Evolutionary conservation across 2,797 vertebrate genomes (phyloP).

Genomic region (Myripristis jacobus): DNA sequence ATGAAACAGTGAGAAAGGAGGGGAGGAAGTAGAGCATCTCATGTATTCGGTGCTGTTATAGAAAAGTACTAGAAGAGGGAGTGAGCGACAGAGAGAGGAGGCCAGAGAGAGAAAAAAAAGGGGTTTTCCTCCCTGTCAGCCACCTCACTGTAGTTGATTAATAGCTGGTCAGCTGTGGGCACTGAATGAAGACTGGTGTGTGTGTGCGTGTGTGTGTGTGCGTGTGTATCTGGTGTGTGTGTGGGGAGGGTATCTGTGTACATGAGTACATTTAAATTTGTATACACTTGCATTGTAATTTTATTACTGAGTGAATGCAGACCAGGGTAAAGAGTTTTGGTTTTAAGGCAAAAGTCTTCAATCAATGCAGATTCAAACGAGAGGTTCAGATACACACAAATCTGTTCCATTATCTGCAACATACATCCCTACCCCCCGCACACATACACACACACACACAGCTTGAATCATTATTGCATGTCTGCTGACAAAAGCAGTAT

Average conservation of each 20-base stretch:
- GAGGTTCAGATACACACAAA: constrained; percentile 21
- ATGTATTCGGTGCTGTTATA: constrained; percentile 61
- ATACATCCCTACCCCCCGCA: neutral
- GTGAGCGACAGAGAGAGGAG: constrained; percentile 44
- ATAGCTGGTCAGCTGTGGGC: constrained; percentile 64
- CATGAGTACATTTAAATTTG: too few relatives aligned
- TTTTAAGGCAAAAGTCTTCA: constrained; percentile 23
- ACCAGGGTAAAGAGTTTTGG: constrained; percentile 7
- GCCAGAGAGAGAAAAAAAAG: constrained; percentile 36
- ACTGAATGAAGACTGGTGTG: constrained; percentile 7
- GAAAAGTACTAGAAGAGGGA: constrained; percentile 52
- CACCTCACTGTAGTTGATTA: constrained; percentile 52
- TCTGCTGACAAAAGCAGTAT: constrained; percentile 34
- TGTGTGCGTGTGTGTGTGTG: constrained; percentile 3
- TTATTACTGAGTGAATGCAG: constrained; percentile 20
- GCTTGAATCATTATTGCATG: constrained; percentile 30
- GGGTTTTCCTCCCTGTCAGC: constrained; percentile 57
- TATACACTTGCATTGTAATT: too few relatives aligned
- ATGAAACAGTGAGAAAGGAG: constrained; percentile 23
- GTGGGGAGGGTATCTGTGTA: constrained; percentile 6
- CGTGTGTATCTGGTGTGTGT: constrained; percentile 8
- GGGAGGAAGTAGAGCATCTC: constrained; percentile 29
- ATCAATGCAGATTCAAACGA: neutral
- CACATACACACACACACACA: neutral
- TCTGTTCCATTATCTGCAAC: constrained; percentile 9